phyloP scores from a whole-genome alignment of 1,140 invertebrate genomes.

The Trichoplusia ni region DNA sequence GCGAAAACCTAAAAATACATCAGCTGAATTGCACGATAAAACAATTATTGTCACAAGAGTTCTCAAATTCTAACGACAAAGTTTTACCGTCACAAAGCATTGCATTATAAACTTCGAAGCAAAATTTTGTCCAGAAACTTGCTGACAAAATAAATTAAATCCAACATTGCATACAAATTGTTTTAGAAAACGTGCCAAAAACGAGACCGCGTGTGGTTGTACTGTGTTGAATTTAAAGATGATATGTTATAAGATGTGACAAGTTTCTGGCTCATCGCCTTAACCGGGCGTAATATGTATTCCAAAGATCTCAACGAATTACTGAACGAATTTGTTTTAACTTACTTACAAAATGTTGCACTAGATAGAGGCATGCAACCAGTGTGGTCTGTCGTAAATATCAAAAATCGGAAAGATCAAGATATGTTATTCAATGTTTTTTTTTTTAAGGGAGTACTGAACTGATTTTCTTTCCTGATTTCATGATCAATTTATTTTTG shows the following conservation, averaged over 20 bases:
- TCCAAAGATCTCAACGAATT: no score
- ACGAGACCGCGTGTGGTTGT: background rate
- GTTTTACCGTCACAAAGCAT: conserved; percentile 12
- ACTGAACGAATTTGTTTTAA: no score
- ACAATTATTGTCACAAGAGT: background rate
- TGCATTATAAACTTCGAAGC: conserved; percentile 9
- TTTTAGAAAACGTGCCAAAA: conserved; percentile 15
- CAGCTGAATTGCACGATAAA: no score
- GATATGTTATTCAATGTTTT: no score
- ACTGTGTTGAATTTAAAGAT: background rate
- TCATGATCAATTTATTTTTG: no score
- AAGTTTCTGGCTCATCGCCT: background rate
- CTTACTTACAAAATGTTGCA: no score
- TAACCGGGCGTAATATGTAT: background rate
- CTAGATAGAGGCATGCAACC: no score
- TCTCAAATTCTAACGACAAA: conserved; percentile 11
- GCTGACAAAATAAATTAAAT: conserved; percentile 27
- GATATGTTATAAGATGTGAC: background rate
- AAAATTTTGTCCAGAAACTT: conserved; percentile 18
- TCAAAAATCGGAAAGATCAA: no score
- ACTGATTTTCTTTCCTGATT: no score
- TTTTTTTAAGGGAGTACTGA: no score
- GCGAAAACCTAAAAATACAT: no score
- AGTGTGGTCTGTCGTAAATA: no score
- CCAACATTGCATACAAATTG: conserved; percentile 15